A percentile compares a stretch with the other conserved stretches of the same genome.
Evolutionary conservation across 2,888 invertebrate species (phyloP).

Genomic region (Noctua pronuba): DNA sequence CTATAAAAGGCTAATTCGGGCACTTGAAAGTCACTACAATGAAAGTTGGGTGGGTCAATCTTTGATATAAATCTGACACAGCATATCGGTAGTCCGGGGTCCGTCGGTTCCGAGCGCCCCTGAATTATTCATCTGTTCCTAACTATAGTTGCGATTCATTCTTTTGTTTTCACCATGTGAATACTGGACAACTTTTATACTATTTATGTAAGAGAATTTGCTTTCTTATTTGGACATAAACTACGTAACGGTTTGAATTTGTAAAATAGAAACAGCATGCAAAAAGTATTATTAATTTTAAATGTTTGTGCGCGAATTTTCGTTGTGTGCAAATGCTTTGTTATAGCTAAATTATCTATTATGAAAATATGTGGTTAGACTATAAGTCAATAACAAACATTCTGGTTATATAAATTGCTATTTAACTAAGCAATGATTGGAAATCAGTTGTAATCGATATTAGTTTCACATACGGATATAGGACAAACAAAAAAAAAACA

Average conservation of each 20-base stretch:
- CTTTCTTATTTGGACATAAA: slow-evolving; percentile 13
- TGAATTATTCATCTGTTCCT: slow-evolving; percentile 80
- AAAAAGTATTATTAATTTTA: background rate
- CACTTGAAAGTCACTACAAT: slow-evolving; percentile 45
- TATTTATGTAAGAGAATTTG: slow-evolving; percentile 34
- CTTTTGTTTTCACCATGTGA: slow-evolving; percentile 75
- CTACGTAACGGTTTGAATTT: slow-evolving; percentile 7
- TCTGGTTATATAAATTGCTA: background rate
- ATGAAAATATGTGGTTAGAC: background rate
- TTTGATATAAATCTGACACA: slow-evolving; percentile 77
- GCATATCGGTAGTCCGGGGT: slow-evolving; percentile 70
- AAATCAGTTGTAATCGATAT: background rate
- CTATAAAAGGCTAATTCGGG: slow-evolving; percentile 30
- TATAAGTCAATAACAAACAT: background rate
- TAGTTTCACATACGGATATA: background rate
- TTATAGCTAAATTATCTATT: background rate
- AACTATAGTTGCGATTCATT: slow-evolving; percentile 78
- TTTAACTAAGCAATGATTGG: background rate
- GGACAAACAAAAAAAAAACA: background rate
- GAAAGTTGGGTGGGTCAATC: slow-evolving; percentile 70
- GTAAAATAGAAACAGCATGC: background rate
- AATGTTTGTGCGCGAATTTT: background rate
- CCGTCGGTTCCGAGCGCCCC: slow-evolving; percentile 63
- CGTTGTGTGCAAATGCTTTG: background rate
- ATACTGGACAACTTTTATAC: slow-evolving; percentile 43